These are phyloP conservation scores for Heliconius hortense DNA, from an alignment of 2,888 invertebrate species.

Conservation along the genomic window DNA sequence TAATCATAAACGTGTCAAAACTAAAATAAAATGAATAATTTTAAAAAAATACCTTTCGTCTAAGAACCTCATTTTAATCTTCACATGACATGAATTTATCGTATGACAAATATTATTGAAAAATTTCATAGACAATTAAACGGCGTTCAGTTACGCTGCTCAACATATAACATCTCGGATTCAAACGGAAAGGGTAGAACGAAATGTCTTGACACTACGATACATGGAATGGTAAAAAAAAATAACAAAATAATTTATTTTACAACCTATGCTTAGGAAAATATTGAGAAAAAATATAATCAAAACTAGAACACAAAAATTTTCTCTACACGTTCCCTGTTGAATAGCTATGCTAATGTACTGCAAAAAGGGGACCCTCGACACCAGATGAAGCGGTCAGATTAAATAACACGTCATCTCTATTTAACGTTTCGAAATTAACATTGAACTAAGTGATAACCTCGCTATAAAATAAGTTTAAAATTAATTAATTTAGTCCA, in stretches of 20 bases:
- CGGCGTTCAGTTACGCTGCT: background rate
- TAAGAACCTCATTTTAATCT: background rate
- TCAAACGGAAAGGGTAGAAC: too few relatives aligned
- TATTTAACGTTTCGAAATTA: constrained; percentile 19
- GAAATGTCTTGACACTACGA: too few relatives aligned
- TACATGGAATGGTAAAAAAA: too few relatives aligned
- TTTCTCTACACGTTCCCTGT: background rate
- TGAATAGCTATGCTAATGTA: constrained; percentile 21
- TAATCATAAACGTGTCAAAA: background rate
- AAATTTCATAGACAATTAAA: background rate
- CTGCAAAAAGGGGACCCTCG: constrained; percentile 17
- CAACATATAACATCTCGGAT: too few relatives aligned
- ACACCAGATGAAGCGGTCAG: constrained; percentile 24
- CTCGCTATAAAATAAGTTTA: background rate
- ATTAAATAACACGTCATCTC: constrained; percentile 23
- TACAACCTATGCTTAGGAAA: background rate
- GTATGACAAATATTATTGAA: background rate
- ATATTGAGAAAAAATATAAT: background rate
- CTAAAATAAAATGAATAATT: background rate
- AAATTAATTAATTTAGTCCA: background rate
- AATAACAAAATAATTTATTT: background rate
- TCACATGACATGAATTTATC: background rate
- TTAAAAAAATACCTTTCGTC: background rate
- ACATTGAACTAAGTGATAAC: background rate
- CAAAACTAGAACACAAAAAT: background rate